Evolutionary conservation across 1,140 invertebrate species (phyloP), one percentile per base, ranked within the genome.

Genomic region (Platorchestia sp.): DNA sequence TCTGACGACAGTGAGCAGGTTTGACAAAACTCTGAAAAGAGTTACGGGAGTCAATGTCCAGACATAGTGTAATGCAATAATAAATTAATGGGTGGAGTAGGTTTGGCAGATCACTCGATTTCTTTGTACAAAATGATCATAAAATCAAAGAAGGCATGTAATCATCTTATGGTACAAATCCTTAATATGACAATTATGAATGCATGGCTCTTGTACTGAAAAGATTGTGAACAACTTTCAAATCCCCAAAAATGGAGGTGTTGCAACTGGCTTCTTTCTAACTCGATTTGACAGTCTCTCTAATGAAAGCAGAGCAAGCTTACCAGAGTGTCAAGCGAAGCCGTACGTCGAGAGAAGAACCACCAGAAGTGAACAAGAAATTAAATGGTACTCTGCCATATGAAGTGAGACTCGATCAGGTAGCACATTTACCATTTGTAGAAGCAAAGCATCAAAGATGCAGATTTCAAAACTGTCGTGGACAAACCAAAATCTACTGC

Each of bases 31-130:
- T 95, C 90, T 96, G 27, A 97, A 97, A 95, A 95, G 96, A 95
- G 97, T n/a, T n/a, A n/a, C n/a, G 97, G 95, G 96, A 97, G 5
- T 86, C 96, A 86, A 96, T 97, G 43, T 45, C 96, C n/a, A n/a
- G n/a, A n/a, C n/a, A n/a, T n/a, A n/a, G n/a, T 97, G 14, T 96
- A 96, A 95, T 87, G 96, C 53, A 97, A 97, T 96, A 97, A 97
- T 96, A 96, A 96, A 87, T 97, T 95, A 87, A 97, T 97, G 97
- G 97, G 97, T 27, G 97, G 97, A 43, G 96, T 97, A 45, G 97
- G 97, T 95, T 96, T 97, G 27, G 90, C 96, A 42, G 96, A 97
- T 95, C 96, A 96, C 42, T 95, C 96, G 47, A 96, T 96, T 19
- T 95, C 96, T 75, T 90, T 95, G 53, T 97, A 97, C 95, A 96